phyloP scores from a whole-genome alignment of 2,113 vertebrate genomes.

The Polyodon spathula region DNA sequence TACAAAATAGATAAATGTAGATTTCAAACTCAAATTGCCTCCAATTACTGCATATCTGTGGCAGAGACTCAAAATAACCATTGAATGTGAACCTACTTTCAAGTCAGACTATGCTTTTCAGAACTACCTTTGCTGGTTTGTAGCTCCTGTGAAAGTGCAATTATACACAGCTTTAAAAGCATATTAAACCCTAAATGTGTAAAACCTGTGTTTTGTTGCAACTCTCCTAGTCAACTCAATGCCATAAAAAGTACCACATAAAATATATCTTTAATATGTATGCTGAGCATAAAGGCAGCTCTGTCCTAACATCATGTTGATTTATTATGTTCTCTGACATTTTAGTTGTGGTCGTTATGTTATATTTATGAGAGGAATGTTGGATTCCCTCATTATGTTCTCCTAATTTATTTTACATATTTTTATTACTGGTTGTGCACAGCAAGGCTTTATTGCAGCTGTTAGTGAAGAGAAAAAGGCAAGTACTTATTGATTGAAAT shows the following conservation, averaged over 20 bases:
- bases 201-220: conserved; percentile 8
- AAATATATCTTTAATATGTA: conserved; percentile 48
- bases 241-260: conserved; percentile 6
- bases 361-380: conserved; percentile 81
- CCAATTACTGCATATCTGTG: neutral
- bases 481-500: conserved; percentile 65
- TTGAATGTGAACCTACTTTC: neutral
- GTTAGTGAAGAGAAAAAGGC: conserved; percentile 67
- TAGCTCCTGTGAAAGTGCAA: conserved; percentile 1
- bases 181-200: conserved; percentile 12
- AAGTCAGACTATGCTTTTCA: conserved; percentile 1
- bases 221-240: conserved; percentile 4
- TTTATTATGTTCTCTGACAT: conserved; percentile 83
- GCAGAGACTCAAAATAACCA: neutral
- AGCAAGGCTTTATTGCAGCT: conserved; percentile 90
- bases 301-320: conserved; percentile 90
- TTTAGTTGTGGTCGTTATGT: conserved; percentile 78
- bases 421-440: conserved; percentile 81
- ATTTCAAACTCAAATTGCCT: too few species aligned
- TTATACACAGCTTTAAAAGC: neutral
- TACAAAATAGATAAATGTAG: too few species aligned
- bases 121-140: neutral
- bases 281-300: conserved; percentile 71
- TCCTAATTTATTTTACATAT: conserved; percentile 98
- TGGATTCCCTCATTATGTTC: conserved; percentile 93